Percentiles rank a stretch among this genome's conserved stretches.
phyloP scores from a whole-genome alignment of 2,888 invertebrate genomes.

The Trachelus iudaicus region DNA sequence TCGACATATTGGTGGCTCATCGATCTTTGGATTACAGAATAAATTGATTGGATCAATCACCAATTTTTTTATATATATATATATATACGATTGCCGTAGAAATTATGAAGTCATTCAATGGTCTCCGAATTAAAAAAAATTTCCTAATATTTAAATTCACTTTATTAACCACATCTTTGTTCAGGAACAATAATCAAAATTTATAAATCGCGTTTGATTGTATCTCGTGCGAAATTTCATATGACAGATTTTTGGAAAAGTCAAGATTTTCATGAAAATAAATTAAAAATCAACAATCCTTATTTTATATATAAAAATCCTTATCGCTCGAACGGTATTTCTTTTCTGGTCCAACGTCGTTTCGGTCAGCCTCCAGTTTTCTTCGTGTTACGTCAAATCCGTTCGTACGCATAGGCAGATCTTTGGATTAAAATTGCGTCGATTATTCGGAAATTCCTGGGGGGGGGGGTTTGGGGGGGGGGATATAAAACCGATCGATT shows the following conservation, averaged over 20 bases:
- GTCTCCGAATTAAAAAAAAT: too few relatives aligned
- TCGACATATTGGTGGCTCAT: not conserved
- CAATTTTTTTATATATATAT: too few relatives aligned
- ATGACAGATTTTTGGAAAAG: too few relatives aligned
- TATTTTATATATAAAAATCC: not conserved
- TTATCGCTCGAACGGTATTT: not conserved
- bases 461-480: too few relatives aligned
- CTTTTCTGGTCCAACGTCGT: not conserved
- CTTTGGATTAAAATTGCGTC: slow-evolving; percentile 34
- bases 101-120: too few relatives aligned
- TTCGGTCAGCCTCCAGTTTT: not conserved
- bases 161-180: not conserved
- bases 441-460: not conserved
- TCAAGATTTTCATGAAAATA: too few relatives aligned
- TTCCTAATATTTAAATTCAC: not conserved
- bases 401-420: slow-evolving; percentile 15
- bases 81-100: too few relatives aligned
- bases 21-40: not conserved
- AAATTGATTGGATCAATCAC: not conserved
- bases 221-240: not conserved
- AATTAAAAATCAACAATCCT: too few relatives aligned
- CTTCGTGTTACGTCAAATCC: not conserved
- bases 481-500: slow-evolving; percentile 26
- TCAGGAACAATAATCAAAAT: not conserved
- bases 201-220: not conserved